These are phyloP conservation scores for Rhagoletis pomonella DNA, from an alignment of 1,140 invertebrate genomes.

Conservation along the genomic window DNA sequence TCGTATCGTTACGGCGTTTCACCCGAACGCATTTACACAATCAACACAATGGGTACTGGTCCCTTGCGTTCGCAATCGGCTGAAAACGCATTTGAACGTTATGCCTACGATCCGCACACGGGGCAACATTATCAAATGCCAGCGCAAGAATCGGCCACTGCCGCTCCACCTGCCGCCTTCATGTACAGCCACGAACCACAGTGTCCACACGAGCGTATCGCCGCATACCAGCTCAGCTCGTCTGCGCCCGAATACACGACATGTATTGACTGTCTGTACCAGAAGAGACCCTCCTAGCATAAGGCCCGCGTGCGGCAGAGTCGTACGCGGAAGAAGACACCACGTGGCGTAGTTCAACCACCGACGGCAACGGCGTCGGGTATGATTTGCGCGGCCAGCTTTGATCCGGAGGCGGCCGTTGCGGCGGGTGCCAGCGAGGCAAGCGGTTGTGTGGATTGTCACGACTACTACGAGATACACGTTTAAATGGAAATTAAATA, in stretches of 20 bases:
- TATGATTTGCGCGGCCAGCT: conserved; percentile 51
- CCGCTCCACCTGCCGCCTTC: conserved; percentile 59
- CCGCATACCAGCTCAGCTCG: conserved; percentile 76
- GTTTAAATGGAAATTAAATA: conserved; percentile 63
- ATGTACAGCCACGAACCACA: conserved; percentile 54
- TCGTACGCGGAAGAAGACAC: conserved; percentile 74
- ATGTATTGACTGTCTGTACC: conserved; percentile 80
- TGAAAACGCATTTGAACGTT: conserved; percentile 69
- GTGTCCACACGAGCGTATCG: conserved; percentile 64
- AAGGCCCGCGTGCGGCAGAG: conserved; percentile 75
- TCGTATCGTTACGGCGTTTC: conserved; percentile 71
- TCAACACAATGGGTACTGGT: conserved; percentile 59
- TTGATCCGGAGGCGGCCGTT: conserved; percentile 37
- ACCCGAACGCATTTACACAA: conserved; percentile 67
- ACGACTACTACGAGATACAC: conserved; percentile 73
- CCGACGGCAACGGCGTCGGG: conserved; percentile 31
- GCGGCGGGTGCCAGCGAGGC: conserved; percentile 59
- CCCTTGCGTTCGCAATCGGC: conserved; percentile 71
- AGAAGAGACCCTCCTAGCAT: conserved; percentile 78
- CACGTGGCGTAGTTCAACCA: conserved; percentile 64
- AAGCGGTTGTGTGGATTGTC: conserved; percentile 72
- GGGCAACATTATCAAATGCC: conserved; percentile 60
- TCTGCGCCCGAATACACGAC: conserved; percentile 80
- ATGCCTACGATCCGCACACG: conserved; percentile 55
- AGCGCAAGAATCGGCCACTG: conserved; percentile 48